These are phyloP conservation scores for Ophiothrix spiculata DNA, from an alignment of 35 echinoderm and acorn worm species.

Conservation along the genomic window DNA sequence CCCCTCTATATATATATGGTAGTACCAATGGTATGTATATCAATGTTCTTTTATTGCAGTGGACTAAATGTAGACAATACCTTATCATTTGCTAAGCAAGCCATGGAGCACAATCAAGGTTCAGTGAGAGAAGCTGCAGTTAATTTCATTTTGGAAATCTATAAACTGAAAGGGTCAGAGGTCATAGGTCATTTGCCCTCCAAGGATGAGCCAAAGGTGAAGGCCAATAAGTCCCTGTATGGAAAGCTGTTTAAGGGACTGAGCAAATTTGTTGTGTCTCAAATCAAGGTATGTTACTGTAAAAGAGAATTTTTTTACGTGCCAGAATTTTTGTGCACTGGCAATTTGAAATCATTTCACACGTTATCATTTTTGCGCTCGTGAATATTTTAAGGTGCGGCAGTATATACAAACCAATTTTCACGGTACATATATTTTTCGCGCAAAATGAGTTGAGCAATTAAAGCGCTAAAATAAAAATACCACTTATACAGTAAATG, in stretches of 20 bases:
- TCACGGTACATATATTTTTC: too few relatives aligned
- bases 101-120: slow-evolving; percentile 70
- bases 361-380: too few relatives aligned
- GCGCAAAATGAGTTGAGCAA: too few relatives aligned
- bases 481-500: too few relatives aligned
- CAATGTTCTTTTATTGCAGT: slow-evolving; percentile 47
- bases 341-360: too few relatives aligned
- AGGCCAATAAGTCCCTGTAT: slow-evolving; percentile 80
- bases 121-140: slow-evolving; percentile 82
- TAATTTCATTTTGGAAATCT: slow-evolving; percentile 80
- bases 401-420: too few relatives aligned
- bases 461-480: too few relatives aligned
- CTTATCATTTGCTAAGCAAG: slow-evolving; percentile 71
- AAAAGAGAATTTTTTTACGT: too few relatives aligned
- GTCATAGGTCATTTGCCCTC: slow-evolving; percentile 65
- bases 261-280: slow-evolving; percentile 82
- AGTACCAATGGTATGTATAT: too few relatives aligned
- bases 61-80: slow-evolving; percentile 69
- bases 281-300: slow-evolving; percentile 72
- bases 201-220: slow-evolving; percentile 60
- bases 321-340: too few relatives aligned
- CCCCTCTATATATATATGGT: too few relatives aligned
- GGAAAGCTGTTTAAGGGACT: slow-evolving; percentile 77
- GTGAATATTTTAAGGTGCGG: too few relatives aligned
- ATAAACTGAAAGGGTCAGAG: slow-evolving; percentile 66